phyloP scores from a whole-genome alignment of 2,113 vertebrate species.

The Fulica atra region DNA sequence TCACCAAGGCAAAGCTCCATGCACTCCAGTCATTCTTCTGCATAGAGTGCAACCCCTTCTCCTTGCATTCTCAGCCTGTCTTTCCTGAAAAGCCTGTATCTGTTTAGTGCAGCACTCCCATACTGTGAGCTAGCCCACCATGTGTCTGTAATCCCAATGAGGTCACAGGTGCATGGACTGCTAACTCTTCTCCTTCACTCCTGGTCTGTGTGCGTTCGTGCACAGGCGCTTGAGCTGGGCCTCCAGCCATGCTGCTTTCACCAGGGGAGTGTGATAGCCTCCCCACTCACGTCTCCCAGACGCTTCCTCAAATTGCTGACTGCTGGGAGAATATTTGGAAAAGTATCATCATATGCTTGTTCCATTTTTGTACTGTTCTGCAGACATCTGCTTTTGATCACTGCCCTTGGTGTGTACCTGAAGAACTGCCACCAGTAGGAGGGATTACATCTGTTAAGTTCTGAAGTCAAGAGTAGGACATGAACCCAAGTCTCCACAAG shows the following conservation, averaged over 20 bases:
- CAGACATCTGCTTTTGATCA: not conserved
- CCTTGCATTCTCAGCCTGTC: not conserved
- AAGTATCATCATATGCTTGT: not conserved
- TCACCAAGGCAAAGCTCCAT: not conserved
- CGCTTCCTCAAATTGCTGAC: not conserved
- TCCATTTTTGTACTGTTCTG: not conserved
- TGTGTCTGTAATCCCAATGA: not conserved
- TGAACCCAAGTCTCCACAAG: not conserved
- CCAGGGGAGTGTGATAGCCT: not conserved
- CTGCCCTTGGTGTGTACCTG: not conserved
- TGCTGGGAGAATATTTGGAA: not conserved
- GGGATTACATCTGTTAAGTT: not conserved
- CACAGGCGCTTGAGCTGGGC: not conserved
- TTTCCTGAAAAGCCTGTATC: conserved; percentile 50
- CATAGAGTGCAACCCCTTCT: not conserved
- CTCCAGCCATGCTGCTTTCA: not conserved
- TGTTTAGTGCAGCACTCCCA: not conserved
- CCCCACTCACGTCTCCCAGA: not conserved
- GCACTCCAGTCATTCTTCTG: not conserved
- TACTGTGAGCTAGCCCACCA: not conserved
- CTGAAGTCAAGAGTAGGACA: not conserved
- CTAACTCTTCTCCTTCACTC: not conserved
- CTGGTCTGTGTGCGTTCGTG: not conserved
- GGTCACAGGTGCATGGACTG: not conserved
- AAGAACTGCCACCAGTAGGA: not conserved